Evolutionary conservation across 2,888 invertebrate genomes (phyloP), one percentile per base, ranked within the genome.

Genomic region (Melikaiella ostensackeni): DNA sequence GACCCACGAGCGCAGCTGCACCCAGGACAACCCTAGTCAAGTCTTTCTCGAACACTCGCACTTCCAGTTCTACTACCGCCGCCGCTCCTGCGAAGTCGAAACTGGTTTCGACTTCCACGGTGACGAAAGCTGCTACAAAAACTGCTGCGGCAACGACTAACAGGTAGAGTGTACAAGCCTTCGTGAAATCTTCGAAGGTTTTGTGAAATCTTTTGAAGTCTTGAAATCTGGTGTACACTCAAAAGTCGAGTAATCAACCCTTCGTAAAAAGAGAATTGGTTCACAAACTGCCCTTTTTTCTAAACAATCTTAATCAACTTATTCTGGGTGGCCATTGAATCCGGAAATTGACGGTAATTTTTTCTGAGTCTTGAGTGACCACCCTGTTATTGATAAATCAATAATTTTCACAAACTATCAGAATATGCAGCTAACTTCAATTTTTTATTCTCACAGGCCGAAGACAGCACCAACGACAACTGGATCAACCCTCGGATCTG

Each of bases 391-490:
- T 9, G 35, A 35, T 35, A 8, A 35, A 35, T 1, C 35, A 8
- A 35, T 0, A 11, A 13, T 38, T 38, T 38, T 38, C 13, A 38
- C 38, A 38, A 38, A 16, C 16, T 11, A 21, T 55, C 50, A 21
- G 16, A 21, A 50, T n/a, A n/a, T n/a, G 9, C n/a, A 50, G 16
- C 50, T 55, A 55, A 55, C 11, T 55, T 21, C 4, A 55, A 55
- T 2, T 55, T 24, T 42, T 55, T 21, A 27, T 50, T n/a, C 30
- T 50, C n/a, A 6, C 76, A 85, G 81, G 80, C 86, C 83, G 76
- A 87, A 81, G 83, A 88, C 86, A 73, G 85, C 86, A 38, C 86
- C 85, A 35, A 84, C 88, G 6, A 84, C 86, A 35, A 85, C 87
- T 11, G 75, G 86, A 5, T 30, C 27, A 70, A 30, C 70, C 9